phyloP scores from a whole-genome alignment of 2,113 vertebrate genomes.

The Acrocephalus kingi region DNA sequence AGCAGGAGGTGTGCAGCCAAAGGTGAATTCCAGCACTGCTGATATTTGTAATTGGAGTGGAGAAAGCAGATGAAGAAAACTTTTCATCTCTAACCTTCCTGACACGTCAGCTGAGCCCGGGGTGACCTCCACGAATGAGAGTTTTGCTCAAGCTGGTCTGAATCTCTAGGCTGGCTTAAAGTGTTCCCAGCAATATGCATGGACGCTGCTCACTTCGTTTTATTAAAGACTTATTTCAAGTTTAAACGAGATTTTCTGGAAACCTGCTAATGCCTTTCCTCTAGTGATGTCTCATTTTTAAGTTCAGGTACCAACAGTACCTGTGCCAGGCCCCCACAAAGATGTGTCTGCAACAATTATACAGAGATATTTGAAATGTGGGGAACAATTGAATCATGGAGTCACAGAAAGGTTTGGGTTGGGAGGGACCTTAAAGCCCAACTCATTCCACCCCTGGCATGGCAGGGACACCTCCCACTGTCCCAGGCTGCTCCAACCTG shows the following conservation, averaged over 20 bases:
- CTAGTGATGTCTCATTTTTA: rapidly evolving
- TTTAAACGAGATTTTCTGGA: neutral
- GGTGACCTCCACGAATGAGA: neutral
- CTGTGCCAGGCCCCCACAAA: neutral
- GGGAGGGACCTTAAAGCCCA: rapidly evolving
- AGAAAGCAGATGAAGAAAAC: conserved; percentile 22
- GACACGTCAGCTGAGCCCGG: neutral
- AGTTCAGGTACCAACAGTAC: neutral
- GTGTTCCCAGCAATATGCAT: neutral
- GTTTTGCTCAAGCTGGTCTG: neutral
- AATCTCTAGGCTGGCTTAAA: neutral
- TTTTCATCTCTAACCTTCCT: conserved; percentile 21
- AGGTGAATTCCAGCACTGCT: neutral
- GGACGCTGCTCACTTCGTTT: neutral
- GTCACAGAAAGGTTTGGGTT: neutral
- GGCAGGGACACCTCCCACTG: neutral
- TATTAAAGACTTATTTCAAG: neutral
- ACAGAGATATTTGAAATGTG: neutral
- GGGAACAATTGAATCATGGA: neutral
- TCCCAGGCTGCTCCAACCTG: neutral
- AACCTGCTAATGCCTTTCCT: neutral
- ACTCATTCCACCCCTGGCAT: rapidly evolving
- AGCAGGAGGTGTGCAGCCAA: neutral
- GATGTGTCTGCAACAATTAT: neutral
- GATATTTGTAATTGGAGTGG: neutral